A percentile compares a stretch with the other conserved stretches of the same genome.
Evolutionary conservation across 2,888 invertebrate species (phyloP).

Genomic region (Drosophila koepferae): DNA sequence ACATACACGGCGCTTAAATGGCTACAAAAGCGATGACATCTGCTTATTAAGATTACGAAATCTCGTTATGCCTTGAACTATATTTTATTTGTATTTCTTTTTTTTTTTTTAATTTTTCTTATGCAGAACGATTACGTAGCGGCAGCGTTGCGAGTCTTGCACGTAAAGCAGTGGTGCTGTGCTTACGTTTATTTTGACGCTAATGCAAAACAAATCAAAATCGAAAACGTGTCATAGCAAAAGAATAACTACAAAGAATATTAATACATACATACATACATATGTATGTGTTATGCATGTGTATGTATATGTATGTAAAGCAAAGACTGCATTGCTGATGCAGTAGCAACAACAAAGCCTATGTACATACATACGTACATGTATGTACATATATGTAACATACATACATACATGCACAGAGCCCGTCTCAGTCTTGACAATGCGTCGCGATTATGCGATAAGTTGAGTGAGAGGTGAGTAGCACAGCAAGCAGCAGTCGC

Average conservation of each 20-base stretch:
- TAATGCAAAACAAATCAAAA: slow-evolving; percentile 46
- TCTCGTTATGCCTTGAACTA: slow-evolving; percentile 40
- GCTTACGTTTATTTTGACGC: slow-evolving; percentile 38
- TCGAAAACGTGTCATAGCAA: slow-evolving; percentile 54
- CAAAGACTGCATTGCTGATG: slow-evolving; percentile 49
- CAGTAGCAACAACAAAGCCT: slow-evolving; percentile 16
- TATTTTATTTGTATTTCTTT: slow-evolving; percentile 16
- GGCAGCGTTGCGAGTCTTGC: background rate
- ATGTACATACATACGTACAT: slow-evolving; percentile 23
- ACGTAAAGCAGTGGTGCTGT: slow-evolving; percentile 19
- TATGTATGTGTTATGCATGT: background rate
- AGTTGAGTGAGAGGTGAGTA: slow-evolving; percentile 66
- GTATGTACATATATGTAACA: background rate
- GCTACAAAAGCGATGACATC: slow-evolving; percentile 37
- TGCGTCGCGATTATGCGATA: slow-evolving; percentile 78
- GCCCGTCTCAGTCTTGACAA: slow-evolving; percentile 65
- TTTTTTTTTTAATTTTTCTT: background rate
- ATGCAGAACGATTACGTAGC: slow-evolving; percentile 10
- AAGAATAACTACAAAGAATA: slow-evolving; percentile 25
- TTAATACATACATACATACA: background rate
- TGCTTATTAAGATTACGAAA: slow-evolving; percentile 38
- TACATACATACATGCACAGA: slow-evolving; percentile 10
- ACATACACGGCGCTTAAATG: background rate
- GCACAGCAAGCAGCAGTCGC: slow-evolving; percentile 20
- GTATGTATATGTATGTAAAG: slow-evolving; percentile 17